These are phyloP conservation scores for Aphelinus certus DNA, from an alignment of 1,140 invertebrate genomes.

Conservation along the genomic window DNA sequence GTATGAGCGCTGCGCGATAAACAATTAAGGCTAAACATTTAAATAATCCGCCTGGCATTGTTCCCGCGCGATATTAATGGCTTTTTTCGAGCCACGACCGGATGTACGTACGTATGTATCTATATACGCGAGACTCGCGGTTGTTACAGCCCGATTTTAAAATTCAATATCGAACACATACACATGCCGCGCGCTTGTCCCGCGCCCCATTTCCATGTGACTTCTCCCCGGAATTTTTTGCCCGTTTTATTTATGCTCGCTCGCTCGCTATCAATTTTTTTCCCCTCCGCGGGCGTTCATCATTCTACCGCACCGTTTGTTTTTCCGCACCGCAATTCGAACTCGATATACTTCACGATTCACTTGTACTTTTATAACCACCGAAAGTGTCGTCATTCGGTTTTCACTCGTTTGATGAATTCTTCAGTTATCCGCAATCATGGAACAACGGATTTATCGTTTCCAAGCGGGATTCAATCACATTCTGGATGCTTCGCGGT, in stretches of 20 bases:
- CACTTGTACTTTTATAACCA: too few species aligned
- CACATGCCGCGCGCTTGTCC: not conserved
- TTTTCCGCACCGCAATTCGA: not conserved
- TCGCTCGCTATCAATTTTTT: not conserved
- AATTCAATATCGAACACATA: slow-evolving; percentile 21
- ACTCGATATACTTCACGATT: too few species aligned
- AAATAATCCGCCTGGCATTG: slow-evolving; percentile 18
- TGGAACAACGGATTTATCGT: too few species aligned
- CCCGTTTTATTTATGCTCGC: slow-evolving; percentile 8
- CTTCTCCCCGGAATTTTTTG: not conserved
- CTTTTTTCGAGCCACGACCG: not conserved
- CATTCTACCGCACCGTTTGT: not conserved
- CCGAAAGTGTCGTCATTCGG: too few species aligned
- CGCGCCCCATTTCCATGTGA: slow-evolving; percentile 15
- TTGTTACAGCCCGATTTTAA: slow-evolving; percentile 16
- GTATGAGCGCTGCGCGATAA: slow-evolving; percentile 13
- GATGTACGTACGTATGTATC: too few species aligned
- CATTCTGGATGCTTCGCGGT: too few species aligned
- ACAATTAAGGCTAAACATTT: slow-evolving; percentile 20
- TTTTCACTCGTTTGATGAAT: too few species aligned
- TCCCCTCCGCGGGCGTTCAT: not conserved
- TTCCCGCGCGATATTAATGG: slow-evolving; percentile 21
- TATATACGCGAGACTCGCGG: not conserved
- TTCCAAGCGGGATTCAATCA: too few species aligned
- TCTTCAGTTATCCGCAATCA: too few species aligned